Percentiles rank a stretch among this genome's conserved stretches.
Conservation (phyloP, 2,797 vertebrate genomes). For the Psittacula derbiana region DNA sequence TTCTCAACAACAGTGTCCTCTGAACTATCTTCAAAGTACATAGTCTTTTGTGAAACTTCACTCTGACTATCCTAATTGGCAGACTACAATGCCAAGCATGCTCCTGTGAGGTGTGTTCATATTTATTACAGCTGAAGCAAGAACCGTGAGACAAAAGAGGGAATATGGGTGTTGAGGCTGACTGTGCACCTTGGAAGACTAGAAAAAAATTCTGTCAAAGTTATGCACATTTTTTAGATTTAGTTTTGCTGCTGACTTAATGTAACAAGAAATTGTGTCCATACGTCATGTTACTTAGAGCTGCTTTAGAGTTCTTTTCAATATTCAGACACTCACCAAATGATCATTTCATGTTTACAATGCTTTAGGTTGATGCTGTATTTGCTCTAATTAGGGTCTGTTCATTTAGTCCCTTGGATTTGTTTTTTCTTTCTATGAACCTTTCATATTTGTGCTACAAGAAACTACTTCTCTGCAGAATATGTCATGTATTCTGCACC, state of each 20-base stretch:
- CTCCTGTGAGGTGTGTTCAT: background rate
- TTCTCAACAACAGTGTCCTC: background rate
- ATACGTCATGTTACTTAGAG: background rate
- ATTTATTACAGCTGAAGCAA: background rate
- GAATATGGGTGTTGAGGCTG: background rate
- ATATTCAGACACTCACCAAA: background rate
- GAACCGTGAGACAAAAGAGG: background rate
- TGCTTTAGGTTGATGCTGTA: background rate
- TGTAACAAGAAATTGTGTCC: background rate
- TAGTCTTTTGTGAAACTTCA: conserved; percentile 44
- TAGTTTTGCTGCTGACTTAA: background rate
- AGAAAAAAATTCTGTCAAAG: background rate
- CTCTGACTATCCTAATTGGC: background rate
- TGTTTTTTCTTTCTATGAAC: background rate
- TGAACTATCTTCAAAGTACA: background rate
- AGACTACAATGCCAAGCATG: background rate
- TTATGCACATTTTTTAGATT: background rate
- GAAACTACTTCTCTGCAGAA: background rate
- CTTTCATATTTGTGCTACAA: background rate
- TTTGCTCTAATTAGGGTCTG: background rate
- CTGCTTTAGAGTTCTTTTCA: background rate
- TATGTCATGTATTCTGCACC: background rate
- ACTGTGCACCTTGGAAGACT: background rate
- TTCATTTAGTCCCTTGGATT: background rate
- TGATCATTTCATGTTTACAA: background rate